These are phyloP conservation scores for Aspidiotus rigidus DNA, from an alignment of 2,888 invertebrate genomes.

Conservation along the genomic window DNA sequence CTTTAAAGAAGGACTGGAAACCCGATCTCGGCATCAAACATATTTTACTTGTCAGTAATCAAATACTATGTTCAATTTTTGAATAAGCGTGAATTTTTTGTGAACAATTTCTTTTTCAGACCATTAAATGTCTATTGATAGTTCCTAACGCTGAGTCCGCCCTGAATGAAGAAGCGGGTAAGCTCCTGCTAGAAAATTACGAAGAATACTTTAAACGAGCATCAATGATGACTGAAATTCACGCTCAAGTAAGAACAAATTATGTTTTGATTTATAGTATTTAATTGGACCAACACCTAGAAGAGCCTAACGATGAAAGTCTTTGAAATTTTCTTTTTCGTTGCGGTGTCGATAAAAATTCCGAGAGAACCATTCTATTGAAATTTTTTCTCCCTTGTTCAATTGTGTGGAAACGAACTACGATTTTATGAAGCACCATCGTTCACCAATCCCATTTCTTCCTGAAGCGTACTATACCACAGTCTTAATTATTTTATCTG, in stretches of 20 bases:
- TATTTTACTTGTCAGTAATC: constrained; percentile 63
- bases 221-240: constrained; percentile 84
- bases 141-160: constrained; percentile 96
- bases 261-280: constrained; percentile 16
- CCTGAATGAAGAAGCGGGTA: constrained; percentile 92
- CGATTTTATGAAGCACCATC: too few species aligned
- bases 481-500: too few species aligned
- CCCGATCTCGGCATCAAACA: constrained; percentile 91
- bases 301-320: too few species aligned
- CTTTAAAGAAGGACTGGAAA: constrained; percentile 93
- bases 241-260: constrained; percentile 56
- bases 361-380: too few species aligned
- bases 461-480: too few species aligned
- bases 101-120: constrained; percentile 47
- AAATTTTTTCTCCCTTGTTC: too few species aligned
- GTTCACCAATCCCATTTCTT: too few species aligned
- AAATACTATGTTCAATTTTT: background rate
- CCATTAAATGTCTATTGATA: constrained; percentile 89
- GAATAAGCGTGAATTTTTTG: background rate
- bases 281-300: too few species aligned
- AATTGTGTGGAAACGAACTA: too few species aligned
- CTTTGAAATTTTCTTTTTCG: too few species aligned
- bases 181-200: constrained; percentile 82
- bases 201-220: constrained; percentile 83
- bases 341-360: too few species aligned